phyloP scores from a whole-genome alignment of 2,888 invertebrate species.

The Hypena proboscidalis region DNA sequence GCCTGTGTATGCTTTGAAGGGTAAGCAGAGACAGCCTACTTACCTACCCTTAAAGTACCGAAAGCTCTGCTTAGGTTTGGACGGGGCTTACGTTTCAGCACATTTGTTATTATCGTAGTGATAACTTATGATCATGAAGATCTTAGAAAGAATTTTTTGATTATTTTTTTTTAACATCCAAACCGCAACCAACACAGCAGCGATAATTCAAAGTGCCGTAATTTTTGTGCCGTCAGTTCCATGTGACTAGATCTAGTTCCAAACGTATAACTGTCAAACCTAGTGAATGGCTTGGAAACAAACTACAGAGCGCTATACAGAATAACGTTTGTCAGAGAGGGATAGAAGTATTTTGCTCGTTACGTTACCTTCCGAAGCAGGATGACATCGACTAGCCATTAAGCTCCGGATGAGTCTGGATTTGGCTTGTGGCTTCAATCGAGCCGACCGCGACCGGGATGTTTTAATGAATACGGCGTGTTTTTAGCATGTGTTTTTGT shows the following conservation, averaged over 20 bases:
- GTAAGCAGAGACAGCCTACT: no score
- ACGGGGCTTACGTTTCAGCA: no score
- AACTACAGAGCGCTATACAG: conserved; percentile 6
- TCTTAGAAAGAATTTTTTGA: no score
- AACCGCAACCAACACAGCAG: conserved; percentile 47
- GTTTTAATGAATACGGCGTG: conserved; percentile 40
- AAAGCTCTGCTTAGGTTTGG: no score
- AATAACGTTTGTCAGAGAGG: conserved; percentile 18
- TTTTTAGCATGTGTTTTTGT: no score
- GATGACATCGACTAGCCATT: conserved; percentile 40
- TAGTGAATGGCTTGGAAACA: conserved; percentile 22
- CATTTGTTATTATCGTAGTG: no score
- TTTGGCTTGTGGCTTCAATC: conserved; percentile 46
- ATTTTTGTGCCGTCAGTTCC: conserved; percentile 53
- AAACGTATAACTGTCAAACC: conserved; percentile 36
- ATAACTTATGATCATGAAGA: no score
- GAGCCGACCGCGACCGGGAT: conserved; percentile 29
- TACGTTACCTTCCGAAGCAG: conserved; percentile 23
- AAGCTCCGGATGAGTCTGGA: conserved; percentile 41
- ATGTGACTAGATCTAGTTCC: conserved; percentile 44
- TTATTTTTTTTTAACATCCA: conserved; percentile 36
- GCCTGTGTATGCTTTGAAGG: no score
- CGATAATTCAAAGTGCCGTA: conserved; percentile 50
- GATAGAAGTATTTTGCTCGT: conserved; percentile 25
- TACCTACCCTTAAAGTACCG: no score